phyloP scores from a whole-genome alignment of 1,140 invertebrate species.

The Sogatella furcifera region DNA sequence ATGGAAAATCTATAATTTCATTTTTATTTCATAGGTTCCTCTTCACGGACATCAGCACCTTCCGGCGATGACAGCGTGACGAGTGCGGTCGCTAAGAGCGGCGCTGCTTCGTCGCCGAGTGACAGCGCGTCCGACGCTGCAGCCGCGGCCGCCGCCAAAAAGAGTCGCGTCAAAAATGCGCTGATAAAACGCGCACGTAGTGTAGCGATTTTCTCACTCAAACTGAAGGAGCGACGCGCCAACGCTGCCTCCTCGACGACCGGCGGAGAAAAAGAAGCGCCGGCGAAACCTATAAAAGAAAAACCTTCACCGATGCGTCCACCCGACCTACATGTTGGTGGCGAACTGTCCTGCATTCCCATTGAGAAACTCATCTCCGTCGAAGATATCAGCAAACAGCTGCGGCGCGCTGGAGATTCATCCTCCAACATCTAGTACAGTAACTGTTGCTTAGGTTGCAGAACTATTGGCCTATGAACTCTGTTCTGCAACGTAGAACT shows the following conservation, averaged over 20 bases:
- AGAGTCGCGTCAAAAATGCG: conserved; percentile 45
- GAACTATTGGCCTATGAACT: too few species aligned
- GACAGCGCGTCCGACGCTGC: conserved; percentile 30
- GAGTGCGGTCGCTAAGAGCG: neutral
- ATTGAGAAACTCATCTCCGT: conserved; percentile 52
- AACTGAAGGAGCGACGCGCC: conserved; percentile 60
- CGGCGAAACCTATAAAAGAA: conserved; percentile 13
- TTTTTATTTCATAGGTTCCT: too few species aligned
- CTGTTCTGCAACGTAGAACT: too few species aligned
- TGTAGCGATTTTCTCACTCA: conserved; percentile 70
- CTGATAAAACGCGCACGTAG: conserved; percentile 68
- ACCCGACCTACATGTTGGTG: conserved; percentile 48
- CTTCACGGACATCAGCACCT: too few species aligned
- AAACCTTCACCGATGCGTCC: conserved; percentile 28
- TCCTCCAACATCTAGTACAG: too few species aligned
- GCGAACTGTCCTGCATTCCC: conserved; percentile 67
- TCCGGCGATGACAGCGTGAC: neutral
- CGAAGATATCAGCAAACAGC: conserved; percentile 17
- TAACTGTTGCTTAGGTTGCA: too few species aligned
- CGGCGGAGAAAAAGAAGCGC: conserved; percentile 23
- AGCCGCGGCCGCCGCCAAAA: conserved; percentile 30
- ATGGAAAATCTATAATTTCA: too few species aligned
- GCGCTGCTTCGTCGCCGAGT: neutral
- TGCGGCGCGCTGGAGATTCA: neutral
- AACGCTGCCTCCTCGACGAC: conserved; percentile 55